Percentiles rank a stretch among this genome's conserved stretches.
These are phyloP conservation scores for Cygnus olor DNA, from an alignment of 2,797 vertebrate genomes.

Conservation along the genomic window DNA sequence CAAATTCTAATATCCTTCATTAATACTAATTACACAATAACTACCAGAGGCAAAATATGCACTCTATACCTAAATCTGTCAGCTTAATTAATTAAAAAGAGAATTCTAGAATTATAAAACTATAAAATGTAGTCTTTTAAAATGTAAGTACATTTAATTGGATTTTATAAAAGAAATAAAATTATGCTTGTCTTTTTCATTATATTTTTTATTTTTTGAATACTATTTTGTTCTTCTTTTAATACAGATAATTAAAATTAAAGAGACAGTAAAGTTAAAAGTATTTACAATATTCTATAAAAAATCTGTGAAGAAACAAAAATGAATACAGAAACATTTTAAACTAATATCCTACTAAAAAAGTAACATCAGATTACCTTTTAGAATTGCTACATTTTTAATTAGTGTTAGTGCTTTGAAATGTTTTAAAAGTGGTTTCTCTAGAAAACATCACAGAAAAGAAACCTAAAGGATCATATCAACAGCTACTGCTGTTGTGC, in stretches of 20 bases:
- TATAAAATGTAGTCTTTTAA: constrained; percentile 82
- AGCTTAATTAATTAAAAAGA: constrained; percentile 92
- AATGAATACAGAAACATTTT: constrained; percentile 27
- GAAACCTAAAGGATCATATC: not conserved
- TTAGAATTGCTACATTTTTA: not conserved
- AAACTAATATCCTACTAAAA: not conserved
- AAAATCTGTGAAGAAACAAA: constrained; percentile 43
- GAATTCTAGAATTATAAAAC: constrained; percentile 88
- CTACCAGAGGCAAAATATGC: constrained; percentile 86
- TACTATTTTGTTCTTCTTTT: constrained; percentile 16
- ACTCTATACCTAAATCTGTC: constrained; percentile 87
- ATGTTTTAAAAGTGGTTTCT: not conserved
- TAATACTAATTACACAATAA: constrained; percentile 87
- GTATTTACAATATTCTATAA: constrained; percentile 47
- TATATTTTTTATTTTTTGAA: constrained; percentile 68
- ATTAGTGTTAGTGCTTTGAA: not conserved
- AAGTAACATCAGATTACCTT: not conserved
- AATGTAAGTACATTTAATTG: constrained; percentile 65
- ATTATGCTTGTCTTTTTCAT: constrained; percentile 53
- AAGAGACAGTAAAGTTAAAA: constrained; percentile 52
- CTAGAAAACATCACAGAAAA: not conserved
- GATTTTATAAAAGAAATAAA: constrained; percentile 55
- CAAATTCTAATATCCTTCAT: constrained; percentile 86
- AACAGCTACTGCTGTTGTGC: not conserved
- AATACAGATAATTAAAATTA: constrained; percentile 47